Evolutionary conservation across 2,888 invertebrate species (phyloP).

Genomic region (Chrysotoxum bicinctum): DNA sequence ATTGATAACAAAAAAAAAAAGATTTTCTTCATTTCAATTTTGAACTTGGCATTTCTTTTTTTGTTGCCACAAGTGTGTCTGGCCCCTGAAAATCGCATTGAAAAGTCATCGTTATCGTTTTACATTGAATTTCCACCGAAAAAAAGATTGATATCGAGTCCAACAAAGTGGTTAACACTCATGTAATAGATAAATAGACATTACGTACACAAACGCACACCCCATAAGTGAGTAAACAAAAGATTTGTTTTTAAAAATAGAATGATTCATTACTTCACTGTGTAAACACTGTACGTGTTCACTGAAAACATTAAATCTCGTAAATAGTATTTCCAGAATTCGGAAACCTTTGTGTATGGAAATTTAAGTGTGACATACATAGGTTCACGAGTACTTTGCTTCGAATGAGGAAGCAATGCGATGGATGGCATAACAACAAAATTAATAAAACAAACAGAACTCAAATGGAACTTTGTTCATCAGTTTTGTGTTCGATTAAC

Average conservation of each 20-base stretch:
- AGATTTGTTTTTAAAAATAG: background rate
- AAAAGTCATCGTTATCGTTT: background rate
- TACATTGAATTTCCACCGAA: background rate
- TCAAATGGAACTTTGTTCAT: background rate
- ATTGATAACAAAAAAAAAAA: background rate
- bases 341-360: background rate
- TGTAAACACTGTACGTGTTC: background rate
- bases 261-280: background rate
- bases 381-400: background rate
- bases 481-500: background rate
- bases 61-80: background rate
- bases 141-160: conserved; percentile 1
- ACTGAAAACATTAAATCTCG: background rate
- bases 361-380: conserved; percentile 3
- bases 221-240: background rate
- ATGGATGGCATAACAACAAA: background rate
- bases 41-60: background rate
- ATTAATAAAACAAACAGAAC: background rate
- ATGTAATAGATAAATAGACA: conserved; percentile 10
- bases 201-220: background rate
- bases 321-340: background rate
- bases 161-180: background rate
- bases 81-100: background rate
- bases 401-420: background rate
- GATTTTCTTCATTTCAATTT: background rate